A percentile compares a stretch with the other conserved stretches of the same genome.
These are phyloP conservation scores for Paradisaea rubra DNA, from an alignment of 2,113 vertebrate genomes.

Conservation along the genomic window DNA sequence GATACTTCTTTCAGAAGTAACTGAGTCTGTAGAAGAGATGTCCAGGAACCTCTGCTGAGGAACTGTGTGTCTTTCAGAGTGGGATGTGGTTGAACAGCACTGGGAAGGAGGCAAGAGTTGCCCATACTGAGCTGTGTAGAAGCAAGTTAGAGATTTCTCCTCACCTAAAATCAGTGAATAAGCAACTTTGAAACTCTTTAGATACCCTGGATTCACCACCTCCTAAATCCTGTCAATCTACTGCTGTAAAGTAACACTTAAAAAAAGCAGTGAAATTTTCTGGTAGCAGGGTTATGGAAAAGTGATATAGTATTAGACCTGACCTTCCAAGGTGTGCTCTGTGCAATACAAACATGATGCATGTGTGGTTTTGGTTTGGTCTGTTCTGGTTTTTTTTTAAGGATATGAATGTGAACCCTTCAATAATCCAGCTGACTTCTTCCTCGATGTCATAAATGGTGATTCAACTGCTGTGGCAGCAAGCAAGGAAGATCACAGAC, in stretches of 20 bases:
- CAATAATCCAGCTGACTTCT: constrained; percentile 72
- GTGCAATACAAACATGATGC: background rate
- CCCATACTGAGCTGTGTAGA: background rate
- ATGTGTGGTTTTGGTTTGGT: background rate
- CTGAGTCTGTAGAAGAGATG: background rate
- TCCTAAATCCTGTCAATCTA: background rate
- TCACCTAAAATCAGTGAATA: background rate
- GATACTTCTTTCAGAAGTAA: background rate
- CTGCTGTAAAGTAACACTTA: background rate
- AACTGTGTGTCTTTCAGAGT: background rate
- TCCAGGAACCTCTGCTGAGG: background rate
- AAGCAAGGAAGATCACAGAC: background rate
- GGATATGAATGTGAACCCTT: constrained; percentile 68
- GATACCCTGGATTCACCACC: background rate
- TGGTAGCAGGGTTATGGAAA: background rate
- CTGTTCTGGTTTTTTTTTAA: background rate
- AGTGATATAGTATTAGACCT: background rate
- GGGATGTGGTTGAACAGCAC: background rate
- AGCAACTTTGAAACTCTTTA: background rate
- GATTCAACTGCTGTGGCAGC: constrained; percentile 65
- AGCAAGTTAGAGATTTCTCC: background rate
- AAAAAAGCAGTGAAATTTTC: background rate
- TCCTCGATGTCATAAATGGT: constrained; percentile 67
- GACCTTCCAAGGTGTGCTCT: background rate
- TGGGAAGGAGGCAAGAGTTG: background rate